Base-by-base conservation (phyloP, 2,888 invertebrate species). In the Ochropleura plecta region DNA sequence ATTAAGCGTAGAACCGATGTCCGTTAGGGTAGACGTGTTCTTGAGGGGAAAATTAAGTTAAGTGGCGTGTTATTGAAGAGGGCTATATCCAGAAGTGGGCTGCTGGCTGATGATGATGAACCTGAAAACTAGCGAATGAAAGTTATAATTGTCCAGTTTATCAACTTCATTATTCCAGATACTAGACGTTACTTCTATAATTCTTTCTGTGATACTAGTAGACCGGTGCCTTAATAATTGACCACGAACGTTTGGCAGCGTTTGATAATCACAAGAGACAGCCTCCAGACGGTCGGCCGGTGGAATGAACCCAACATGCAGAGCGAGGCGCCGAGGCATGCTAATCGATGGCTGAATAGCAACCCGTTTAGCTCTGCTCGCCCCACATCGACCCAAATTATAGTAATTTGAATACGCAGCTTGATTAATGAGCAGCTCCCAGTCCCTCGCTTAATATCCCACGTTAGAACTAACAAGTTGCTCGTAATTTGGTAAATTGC, bases 351-450 rank as follows among this genome's bases (percentile, higher is more conserved):
- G 30, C 59, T 49, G 71, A 62, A 65, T 77, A 86, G 78, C 65
- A 51, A 79, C 63, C 60, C 79, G 65, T 77, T 86, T 81, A 78
- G 73, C 59, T 62, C 18, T 53, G 57, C 62, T 74, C 70, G 67
- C 42, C 60, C 70, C 60, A 55, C 73, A 63, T 71, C 67, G 69
- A 70, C 49, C 55, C 67, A 84, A 86, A 90, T 90, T 88, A 88
- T 73, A 87, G 88, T 86, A 62, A 89, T 90, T 88, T 90, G 85
- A 89, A 90, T 90, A 88, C 79, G 77, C 59, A 62, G 44, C 76
- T 75, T 88, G 90, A 88, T 88, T 87, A 87, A 89, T 88, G 85
- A 78, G 64, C 76, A 74, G 83, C 85, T 79, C 70, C 79, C 76
- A 70, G 67, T 60, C 59, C 55, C 53, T 18, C 62, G n/a, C n/a